Base-by-base conservation (phyloP, 2,888 invertebrate species). In the Rambutsinella grinnellia region DNA sequence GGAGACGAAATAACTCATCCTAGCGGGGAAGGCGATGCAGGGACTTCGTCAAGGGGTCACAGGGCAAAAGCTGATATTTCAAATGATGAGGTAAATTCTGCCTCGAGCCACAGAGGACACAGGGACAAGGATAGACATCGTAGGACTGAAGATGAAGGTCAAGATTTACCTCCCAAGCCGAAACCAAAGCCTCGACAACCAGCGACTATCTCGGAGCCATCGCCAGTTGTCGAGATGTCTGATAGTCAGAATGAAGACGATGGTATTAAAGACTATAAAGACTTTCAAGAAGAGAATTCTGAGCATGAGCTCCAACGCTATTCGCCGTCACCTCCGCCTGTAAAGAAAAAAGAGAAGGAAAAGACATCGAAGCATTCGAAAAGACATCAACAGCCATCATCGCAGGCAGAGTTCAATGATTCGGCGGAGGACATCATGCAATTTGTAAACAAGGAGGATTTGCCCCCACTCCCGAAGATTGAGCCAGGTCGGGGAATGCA, bases 401-500 rank as follows among this genome's bases (percentile, higher is more conserved):
- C 13, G 13, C 13, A 5, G 6, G 36, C 5, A 8, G 36, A 8
- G 5, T 8, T 13, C 1, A 23, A n/a, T 49, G 60, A 69, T 3
- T 36, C 72, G 8, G 24, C 26, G 3, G 36, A 44, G 3, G 70
- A 62, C 8, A 28, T 10, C 3, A 19, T 44, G 0, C 27, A 58
- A 24, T 74, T 66, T 60, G 27, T 77, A 3, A 67, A 65, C 17
- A 19, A 67, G 3, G 57, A 75, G 17, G 71, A 79, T 5, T 46
- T 68, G 13, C 21, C 21, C 0, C 51, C 57, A 27, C 21, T 80
- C 6, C 66, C 68, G 5, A 76, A 67, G 56, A 53, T 74, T 13
- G 80, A 80, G n/a, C 54, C 70, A 6, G 62, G 36, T 21, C 49
- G 44, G 23, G 68, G 65, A n/a, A 74, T 70, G 0, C 53, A 75